Evolutionary conservation across 2,797 vertebrate species (phyloP).

Genomic region (Serranus cabrilla): DNA sequence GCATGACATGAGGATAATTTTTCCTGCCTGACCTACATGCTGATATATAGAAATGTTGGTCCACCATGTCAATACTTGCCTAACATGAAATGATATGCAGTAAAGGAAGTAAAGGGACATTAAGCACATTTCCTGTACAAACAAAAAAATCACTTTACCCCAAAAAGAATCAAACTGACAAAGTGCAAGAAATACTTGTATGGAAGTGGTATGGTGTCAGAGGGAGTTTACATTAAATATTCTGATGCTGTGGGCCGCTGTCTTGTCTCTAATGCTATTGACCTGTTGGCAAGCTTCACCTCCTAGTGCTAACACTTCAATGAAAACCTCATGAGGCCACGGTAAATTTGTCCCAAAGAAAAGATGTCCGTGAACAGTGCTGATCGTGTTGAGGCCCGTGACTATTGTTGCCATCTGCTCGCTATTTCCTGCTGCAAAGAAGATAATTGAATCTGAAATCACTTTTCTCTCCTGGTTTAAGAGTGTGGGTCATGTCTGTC

Average conservation of each 20-base stretch:
- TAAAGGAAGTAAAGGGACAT: conserved; percentile 24
- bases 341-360: conserved; percentile 91
- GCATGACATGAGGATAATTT: conserved; percentile 10
- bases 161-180: conserved; percentile 34
- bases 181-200: conserved; percentile 33
- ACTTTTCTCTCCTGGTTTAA: conserved; percentile 81
- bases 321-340: conserved; percentile 90
- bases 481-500: conserved; percentile 69
- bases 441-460: conserved; percentile 93
- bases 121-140: conserved; percentile 19
- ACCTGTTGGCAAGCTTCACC: conserved; percentile 85
- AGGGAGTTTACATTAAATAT: conserved; percentile 49
- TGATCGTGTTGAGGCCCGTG: conserved; percentile 86
- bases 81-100: conserved; percentile 18
- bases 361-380: conserved; percentile 86
- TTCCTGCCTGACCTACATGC: conserved; percentile 27
- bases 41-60: conserved; percentile 24
- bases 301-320: conserved; percentile 87
- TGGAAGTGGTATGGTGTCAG: conserved; percentile 35
- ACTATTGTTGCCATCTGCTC: conserved; percentile 94
- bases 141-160: conserved; percentile 8
- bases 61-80: conserved; percentile 23
- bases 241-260: conserved; percentile 58
- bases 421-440: conserved; percentile 79
- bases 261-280: conserved; percentile 82